A percentile compares a stretch with the other conserved stretches of the same genome.
These are phyloP conservation scores for Oreochromis spilurus DNA, from an alignment of 2,113 vertebrate species.

Conservation along the genomic window DNA sequence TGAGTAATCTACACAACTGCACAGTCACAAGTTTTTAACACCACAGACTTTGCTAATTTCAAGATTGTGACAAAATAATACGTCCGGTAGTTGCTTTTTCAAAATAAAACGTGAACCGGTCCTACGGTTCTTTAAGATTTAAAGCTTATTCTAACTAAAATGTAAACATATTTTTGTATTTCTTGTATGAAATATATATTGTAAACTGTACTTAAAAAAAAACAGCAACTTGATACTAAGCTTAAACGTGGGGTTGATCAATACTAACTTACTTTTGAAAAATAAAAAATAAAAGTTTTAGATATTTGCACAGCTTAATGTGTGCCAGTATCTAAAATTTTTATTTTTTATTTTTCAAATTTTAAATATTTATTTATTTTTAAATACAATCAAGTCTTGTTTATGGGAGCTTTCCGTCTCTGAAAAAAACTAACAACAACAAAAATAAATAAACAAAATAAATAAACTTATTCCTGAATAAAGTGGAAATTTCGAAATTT, in stretches of 20 bases:
- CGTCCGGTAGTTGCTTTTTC: conserved; percentile 20
- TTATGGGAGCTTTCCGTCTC: neutral
- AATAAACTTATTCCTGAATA: neutral
- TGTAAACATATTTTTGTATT: neutral
- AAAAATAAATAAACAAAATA: neutral
- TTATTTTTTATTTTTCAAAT: neutral
- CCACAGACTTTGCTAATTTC: neutral
- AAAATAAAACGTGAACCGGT: neutral
- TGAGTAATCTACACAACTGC: neutral
- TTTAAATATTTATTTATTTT: neutral
- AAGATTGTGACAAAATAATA: conserved; percentile 9
- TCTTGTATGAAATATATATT: neutral
- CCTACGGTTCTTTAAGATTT: neutral
- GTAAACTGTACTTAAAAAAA: neutral
- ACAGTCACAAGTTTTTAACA: neutral
- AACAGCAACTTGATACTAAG: neutral
- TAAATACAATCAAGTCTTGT: neutral
- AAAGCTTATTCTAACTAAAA: neutral
- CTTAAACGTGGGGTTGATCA: neutral
- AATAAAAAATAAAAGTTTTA: no score
- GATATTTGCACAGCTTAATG: no score
- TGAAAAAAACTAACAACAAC: neutral
- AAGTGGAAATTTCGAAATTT: neutral
- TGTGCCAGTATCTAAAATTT: neutral
- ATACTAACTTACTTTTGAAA: neutral